These are phyloP conservation scores for Agrochola lychnidis DNA, from an alignment of 2,888 invertebrate species.

Conservation along the genomic window DNA sequence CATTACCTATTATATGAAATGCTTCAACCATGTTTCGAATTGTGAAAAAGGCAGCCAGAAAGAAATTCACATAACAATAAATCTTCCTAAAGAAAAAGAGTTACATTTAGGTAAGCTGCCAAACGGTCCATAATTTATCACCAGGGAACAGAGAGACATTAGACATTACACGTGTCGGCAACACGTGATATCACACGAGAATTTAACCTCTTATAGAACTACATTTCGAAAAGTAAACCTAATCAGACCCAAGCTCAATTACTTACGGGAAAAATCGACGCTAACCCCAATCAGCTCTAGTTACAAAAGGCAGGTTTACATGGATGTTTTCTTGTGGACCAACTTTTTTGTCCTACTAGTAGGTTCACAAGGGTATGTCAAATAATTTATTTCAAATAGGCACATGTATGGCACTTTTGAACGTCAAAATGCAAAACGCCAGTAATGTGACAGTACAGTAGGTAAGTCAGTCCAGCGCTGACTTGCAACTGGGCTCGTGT, in stretches of 20 bases:
- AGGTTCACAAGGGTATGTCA: too few species aligned
- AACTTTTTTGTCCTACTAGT: too few species aligned
- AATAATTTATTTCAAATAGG: too few species aligned
- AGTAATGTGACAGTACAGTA: too few species aligned
- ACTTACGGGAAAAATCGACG: constrained; percentile 13
- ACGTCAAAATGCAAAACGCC: too few species aligned
- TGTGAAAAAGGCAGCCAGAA: not conserved
- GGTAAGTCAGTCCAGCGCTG: too few species aligned
- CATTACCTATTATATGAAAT: not conserved
- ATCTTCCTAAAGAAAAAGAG: constrained; percentile 8
- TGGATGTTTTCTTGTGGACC: too few species aligned
- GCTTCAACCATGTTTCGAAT: not conserved
- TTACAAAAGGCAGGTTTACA: constrained; percentile 2
- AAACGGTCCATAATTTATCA: constrained; percentile 11
- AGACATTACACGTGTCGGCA: not conserved
- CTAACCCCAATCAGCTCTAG: constrained; percentile 19
- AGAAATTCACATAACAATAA: constrained; percentile 29
- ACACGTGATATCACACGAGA: constrained; percentile 4
- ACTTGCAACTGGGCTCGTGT: too few species aligned
- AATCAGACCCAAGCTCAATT: constrained; percentile 7
- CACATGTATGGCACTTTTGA: too few species aligned
- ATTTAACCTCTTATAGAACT: not conserved
- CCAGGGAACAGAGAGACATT: not conserved
- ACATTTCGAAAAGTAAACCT: not conserved
- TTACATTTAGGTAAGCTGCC: constrained; percentile 21